Percentiles rank a stretch among this genome's conserved stretches.
Conservation (phyloP, 2,113 vertebrate genomes). For the Gadus macrocephalus region DNA sequence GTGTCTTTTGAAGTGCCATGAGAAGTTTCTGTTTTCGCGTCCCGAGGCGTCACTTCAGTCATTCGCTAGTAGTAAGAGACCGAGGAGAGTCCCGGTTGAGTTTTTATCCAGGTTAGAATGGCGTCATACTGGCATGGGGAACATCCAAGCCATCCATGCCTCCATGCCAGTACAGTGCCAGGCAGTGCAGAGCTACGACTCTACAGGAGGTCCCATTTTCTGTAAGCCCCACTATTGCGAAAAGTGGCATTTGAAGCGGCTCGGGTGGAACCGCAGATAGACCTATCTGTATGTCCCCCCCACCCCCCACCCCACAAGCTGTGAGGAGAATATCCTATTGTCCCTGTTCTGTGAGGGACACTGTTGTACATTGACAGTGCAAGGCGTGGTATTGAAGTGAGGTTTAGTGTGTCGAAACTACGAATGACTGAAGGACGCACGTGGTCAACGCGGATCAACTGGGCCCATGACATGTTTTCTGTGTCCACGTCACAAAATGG, state of each 20-base stretch:
- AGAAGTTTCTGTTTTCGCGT: constrained; percentile 34
- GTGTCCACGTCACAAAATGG: constrained; percentile 50
- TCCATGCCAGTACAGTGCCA: constrained; percentile 71
- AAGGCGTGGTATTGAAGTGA: neutral
- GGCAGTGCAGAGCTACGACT: constrained; percentile 56
- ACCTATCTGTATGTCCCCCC: no score
- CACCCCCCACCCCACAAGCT: neutral
- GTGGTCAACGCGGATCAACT: constrained; percentile 10
- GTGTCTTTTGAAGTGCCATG: constrained; percentile 68
- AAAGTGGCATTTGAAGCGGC: constrained; percentile 69
- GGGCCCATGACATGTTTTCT: constrained; percentile 47
- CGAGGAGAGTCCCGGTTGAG: constrained; percentile 24
- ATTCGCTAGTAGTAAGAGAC: constrained; percentile 42
- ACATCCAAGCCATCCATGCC: constrained; percentile 77
- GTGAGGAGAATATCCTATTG: no score
- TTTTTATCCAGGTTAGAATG: constrained; percentile 12
- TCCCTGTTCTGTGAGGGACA: no score
- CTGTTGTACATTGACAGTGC: no score
- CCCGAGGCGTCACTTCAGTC: constrained; percentile 69
- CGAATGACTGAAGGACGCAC: constrained; percentile 73
- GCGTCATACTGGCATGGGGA: constrained; percentile 70
- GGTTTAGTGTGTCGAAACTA: constrained; percentile 16
- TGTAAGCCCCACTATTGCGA: constrained; percentile 74
- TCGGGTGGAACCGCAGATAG: neutral
- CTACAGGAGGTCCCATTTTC: constrained; percentile 54